These are phyloP conservation scores for Harpegnathos saltator DNA, from an alignment of 1,140 invertebrate genomes.

Conservation along the genomic window DNA sequence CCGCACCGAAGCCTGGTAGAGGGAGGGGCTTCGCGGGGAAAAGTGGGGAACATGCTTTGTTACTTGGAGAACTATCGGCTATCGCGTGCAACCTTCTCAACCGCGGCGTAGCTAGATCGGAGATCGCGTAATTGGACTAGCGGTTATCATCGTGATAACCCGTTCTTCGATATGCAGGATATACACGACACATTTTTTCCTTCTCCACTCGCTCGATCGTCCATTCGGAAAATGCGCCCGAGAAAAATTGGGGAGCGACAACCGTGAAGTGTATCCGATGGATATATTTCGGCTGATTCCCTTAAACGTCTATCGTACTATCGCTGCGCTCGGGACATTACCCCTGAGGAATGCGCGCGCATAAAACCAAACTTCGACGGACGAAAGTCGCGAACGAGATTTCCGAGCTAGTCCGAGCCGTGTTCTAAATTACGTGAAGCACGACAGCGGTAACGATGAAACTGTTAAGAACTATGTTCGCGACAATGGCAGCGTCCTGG, in stretches of 20 bases:
- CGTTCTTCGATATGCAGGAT: conserved; percentile 18
- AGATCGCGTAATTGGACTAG: conserved; percentile 33
- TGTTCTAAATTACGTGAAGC: conserved; percentile 1
- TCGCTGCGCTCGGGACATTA: neutral
- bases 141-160: conserved; percentile 45
- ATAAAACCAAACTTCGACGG: conserved; percentile 11
- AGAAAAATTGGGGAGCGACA: neutral
- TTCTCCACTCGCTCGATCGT: neutral
- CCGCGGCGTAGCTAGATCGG: conserved; percentile 46
- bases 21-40: conserved; percentile 4
- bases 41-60: conserved; percentile 65
- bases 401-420: neutral
- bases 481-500: conserved; percentile 12
- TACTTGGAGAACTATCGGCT: conserved; percentile 71
- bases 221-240: neutral
- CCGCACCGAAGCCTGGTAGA: too few relatives aligned
- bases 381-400: neutral
- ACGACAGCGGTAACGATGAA: conserved; percentile 3
- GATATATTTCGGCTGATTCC: neutral
- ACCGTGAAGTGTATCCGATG: neutral
- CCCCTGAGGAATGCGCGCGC: neutral
- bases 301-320: neutral
- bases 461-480: neutral
- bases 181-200: neutral
- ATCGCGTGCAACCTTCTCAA: conserved; percentile 45